Evolutionary conservation across 2,113 vertebrate species (phyloP).

Genomic region (Nannospalax galili): DNA sequence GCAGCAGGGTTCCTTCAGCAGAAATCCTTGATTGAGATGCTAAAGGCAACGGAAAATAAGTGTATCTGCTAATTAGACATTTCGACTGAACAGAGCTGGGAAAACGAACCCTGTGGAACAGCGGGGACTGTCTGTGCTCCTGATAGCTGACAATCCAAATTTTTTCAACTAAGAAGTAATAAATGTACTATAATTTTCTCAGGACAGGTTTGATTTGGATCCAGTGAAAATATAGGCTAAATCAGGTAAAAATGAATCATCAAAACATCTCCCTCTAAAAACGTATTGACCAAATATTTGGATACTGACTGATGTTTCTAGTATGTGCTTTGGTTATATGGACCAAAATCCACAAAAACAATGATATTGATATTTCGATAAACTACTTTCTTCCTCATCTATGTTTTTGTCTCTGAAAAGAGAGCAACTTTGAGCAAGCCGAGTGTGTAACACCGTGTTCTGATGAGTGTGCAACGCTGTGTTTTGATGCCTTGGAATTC

Average conservation of each 20-base stretch:
- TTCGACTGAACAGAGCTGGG: slow-evolving; percentile 42
- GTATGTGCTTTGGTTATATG: slow-evolving; percentile 61
- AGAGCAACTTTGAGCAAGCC: slow-evolving; percentile 40
- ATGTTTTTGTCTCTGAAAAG: slow-evolving; percentile 71
- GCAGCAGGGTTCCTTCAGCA: slow-evolving; percentile 79
- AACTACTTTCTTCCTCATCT: slow-evolving; percentile 70
- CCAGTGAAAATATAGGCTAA: slow-evolving; percentile 79
- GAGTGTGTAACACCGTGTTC: slow-evolving; percentile 42
- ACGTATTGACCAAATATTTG: slow-evolving; percentile 79
- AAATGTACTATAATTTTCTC: slow-evolving; percentile 71
- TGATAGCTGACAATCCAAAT: slow-evolving; percentile 79
- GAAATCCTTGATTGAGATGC: slow-evolving; percentile 80
- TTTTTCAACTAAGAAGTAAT: slow-evolving; percentile 76
- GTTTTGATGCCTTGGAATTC: slow-evolving; percentile 55
- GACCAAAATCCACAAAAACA: slow-evolving; percentile 74
- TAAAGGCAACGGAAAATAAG: slow-evolving; percentile 74
- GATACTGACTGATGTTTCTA: slow-evolving; percentile 69
- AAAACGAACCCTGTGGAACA: slow-evolving; percentile 50
- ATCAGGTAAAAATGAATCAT: slow-evolving; percentile 82
- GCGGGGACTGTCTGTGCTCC: slow-evolving; percentile 51
- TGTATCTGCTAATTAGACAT: slow-evolving; percentile 79
- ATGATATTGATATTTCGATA: slow-evolving; percentile 80
- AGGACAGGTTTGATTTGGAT: slow-evolving; percentile 84
- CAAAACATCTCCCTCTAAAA: slow-evolving; percentile 76
- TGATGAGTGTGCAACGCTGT: neutral